Base-by-base conservation (phyloP, 2,113 vertebrate genomes). In the Alosa alosa region DNA sequence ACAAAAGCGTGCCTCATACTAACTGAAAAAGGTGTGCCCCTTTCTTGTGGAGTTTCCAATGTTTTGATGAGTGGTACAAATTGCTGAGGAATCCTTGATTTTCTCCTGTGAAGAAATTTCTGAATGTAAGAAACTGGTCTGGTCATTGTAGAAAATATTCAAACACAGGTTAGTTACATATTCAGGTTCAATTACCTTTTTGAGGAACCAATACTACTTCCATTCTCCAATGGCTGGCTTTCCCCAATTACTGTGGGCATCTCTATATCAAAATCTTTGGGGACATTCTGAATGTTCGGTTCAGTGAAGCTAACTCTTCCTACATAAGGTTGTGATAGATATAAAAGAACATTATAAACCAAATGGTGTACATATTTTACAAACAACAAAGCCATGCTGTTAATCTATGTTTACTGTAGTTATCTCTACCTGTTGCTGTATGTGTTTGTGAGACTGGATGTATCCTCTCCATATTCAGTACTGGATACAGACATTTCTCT, bases 1-100 rank as follows among this genome's bases (percentile, higher is more conserved):
- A 99, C 92, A 90, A 99, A 99, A 81, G 98, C 97, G 84, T 99
- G 97, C 82, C 98, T 95, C 97, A 99, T 97, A 92, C 97, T 99
- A 90, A 99, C 95, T 0, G 95, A 96, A 94, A 98, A 98, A 0
- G 95, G 92, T 15, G 93, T 89, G 86, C 95, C 95, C 92, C 85
- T 94, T 84, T 94, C 94, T 85, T 93, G 57, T 0, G 85, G 84
- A 86, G 81, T 82, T 60, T 93, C 90, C n/a, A 91, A 87, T 84
- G 82, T 47, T 83, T 87, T 89, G 85, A 81, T 72, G 60, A 78
- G 75, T 6, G 88, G 44, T 81, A n/a, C 82, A 55, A 86, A 52
- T 31, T 82, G 84, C 20, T 22, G 88, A 41, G 11, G 47, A 25
- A 84, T 86, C 41, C 55, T 83, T 46, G 85, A 88, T 86, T 47